A percentile compares a stretch with the other conserved stretches of the same genome.
Conservation (phyloP, 2,888 invertebrate genomes). For the Perdita meconis region DNA sequence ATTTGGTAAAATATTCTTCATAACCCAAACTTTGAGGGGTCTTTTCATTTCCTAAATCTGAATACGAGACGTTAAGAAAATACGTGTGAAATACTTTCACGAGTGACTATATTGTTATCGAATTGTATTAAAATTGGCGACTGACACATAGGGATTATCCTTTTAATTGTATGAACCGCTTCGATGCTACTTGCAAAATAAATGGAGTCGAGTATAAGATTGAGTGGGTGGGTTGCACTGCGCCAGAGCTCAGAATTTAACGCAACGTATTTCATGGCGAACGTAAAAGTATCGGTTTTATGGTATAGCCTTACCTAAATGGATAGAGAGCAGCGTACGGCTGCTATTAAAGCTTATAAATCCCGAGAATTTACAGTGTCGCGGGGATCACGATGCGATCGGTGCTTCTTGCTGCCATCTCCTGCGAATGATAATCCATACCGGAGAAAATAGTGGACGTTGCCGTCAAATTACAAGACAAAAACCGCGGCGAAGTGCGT, state of each 20-base stretch:
- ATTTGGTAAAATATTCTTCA: too few species aligned
- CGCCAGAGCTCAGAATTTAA: slow-evolving; percentile 16
- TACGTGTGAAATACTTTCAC: too few species aligned
- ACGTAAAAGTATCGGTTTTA: slow-evolving; percentile 28
- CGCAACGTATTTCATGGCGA: slow-evolving; percentile 22
- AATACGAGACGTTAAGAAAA: too few species aligned
- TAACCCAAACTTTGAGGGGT: too few species aligned
- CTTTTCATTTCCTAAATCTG: too few species aligned
- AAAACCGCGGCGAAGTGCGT: background rate
- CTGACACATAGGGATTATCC: too few species aligned
- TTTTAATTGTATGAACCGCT: too few species aligned
- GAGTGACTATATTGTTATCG: too few species aligned
- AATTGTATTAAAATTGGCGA: too few species aligned
- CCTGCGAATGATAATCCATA: slow-evolving; percentile 26
- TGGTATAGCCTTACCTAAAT: slow-evolving; percentile 19
- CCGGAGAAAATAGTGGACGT: background rate
- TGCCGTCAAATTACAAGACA: background rate
- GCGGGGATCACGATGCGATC: slow-evolving; percentile 2
- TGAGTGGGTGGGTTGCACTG: background rate
- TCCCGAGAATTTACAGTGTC: slow-evolving; percentile 38
- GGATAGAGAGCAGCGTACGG: slow-evolving; percentile 33
- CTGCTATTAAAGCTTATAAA: slow-evolving; percentile 44
- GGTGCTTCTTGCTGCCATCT: slow-evolving; percentile 21
- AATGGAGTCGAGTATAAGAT: background rate
- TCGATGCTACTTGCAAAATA: background rate